phyloP scores from a whole-genome alignment of 2,797 vertebrate species.

The Aeoliscus strigatus region DNA sequence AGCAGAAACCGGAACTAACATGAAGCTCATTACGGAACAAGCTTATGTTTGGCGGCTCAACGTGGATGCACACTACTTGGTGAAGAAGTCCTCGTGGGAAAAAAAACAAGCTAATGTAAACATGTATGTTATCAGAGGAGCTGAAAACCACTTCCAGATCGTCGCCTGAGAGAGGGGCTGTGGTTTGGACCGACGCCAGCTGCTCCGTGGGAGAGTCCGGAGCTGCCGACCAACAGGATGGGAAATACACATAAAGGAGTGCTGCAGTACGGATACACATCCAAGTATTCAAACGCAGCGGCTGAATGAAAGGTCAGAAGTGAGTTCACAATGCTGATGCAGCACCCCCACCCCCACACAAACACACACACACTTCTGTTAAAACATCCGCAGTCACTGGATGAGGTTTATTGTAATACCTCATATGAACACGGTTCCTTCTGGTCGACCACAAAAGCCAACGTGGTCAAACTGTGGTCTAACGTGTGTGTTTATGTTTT shows the following conservation, averaged over 20 bases:
- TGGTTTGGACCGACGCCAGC: constrained; percentile 46
- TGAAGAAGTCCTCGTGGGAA: constrained; percentile 11
- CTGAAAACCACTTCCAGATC: constrained; percentile 59
- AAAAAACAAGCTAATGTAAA: constrained; percentile 44
- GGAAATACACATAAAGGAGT: no score
- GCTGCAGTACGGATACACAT: no score
- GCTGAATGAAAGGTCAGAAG: no score
- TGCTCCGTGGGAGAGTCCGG: constrained; percentile 12
- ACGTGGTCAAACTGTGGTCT: constrained; percentile 23
- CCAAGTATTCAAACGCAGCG: neutral
- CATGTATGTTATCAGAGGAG: constrained; percentile 32
- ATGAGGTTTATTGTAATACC: constrained; percentile 24
- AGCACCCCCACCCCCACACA: neutral
- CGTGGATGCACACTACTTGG: constrained; percentile 1
- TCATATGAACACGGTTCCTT: constrained; percentile 4
- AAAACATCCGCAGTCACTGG: constrained; percentile 7
- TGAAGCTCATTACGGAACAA: no score
- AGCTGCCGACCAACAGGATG: constrained; percentile 6
- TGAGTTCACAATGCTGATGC: no score
- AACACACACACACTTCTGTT: no score
- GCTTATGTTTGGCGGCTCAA: no score
- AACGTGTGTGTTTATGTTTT: no score
- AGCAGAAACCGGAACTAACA: no score
- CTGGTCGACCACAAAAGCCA: constrained; percentile 26
- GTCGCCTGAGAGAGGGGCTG: constrained; percentile 39